A percentile compares a stretch with the other conserved stretches of the same genome.
phyloP scores from a whole-genome alignment of 2,888 invertebrate genomes.

The Mystacides longicornis region DNA sequence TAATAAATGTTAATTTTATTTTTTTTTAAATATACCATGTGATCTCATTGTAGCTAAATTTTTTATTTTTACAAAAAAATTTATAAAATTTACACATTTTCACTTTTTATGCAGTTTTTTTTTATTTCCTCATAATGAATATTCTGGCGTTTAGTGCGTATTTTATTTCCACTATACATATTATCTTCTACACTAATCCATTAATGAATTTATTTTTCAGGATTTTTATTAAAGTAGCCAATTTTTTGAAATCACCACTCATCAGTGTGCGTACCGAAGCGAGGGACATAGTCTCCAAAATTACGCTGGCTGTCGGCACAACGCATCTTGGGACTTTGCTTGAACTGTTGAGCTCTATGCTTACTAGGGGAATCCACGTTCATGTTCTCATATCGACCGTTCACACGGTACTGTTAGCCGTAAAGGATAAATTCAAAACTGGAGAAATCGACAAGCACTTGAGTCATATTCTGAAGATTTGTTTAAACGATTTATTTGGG shows the following conservation, averaged over 20 bases:
- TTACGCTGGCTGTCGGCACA: conserved; percentile 79
- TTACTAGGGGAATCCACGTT: conserved; percentile 87
- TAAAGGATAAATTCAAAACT: conserved; percentile 62
- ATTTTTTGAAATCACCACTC: conserved; percentile 81
- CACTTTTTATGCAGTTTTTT: no score
- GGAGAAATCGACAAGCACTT: conserved; percentile 76
- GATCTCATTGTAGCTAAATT: no score
- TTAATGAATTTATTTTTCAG: conserved; percentile 39
- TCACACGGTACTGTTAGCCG: conserved; percentile 69
- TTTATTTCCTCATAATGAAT: no score
- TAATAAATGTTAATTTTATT: no score
- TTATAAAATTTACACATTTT: no score
- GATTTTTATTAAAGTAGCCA: conserved; percentile 81
- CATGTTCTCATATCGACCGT: conserved; percentile 89
- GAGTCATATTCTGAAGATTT: conserved; percentile 71
- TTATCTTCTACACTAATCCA: no score
- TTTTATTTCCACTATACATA: no score
- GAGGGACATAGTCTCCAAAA: conserved; percentile 86
- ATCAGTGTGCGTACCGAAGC: conserved; percentile 80
- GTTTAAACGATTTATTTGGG: conserved; percentile 84
- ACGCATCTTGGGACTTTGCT: conserved; percentile 69
- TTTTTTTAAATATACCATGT: no score
- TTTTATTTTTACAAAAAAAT: no score
- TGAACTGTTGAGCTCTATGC: conserved; percentile 68
- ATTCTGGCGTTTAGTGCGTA: no score